Percentiles rank a stretch among this genome's conserved stretches.
Conservation (phyloP, 2,888 invertebrate species). For the Bombylius major region DNA sequence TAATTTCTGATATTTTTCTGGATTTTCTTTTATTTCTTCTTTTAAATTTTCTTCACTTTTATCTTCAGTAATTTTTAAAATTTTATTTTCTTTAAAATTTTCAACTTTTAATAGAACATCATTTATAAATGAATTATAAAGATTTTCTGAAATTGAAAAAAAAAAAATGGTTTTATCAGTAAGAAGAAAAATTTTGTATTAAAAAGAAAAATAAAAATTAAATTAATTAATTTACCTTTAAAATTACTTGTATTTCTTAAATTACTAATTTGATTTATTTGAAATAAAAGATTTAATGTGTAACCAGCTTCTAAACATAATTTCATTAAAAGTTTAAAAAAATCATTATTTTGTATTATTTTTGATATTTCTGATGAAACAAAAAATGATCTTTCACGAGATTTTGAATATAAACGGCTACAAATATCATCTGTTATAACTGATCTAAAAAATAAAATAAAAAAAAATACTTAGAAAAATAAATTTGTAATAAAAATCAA, state of each 20-base stretch:
- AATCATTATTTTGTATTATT: slow-evolving; percentile 20
- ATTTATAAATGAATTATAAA: slow-evolving; percentile 23
- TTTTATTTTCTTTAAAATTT: slow-evolving; percentile 2
- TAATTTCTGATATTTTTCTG: neutral
- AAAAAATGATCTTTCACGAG: slow-evolving; percentile 21
- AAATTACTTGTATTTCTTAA: slow-evolving; percentile 21
- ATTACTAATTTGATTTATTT: slow-evolving; percentile 27
- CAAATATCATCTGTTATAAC: slow-evolving; percentile 15
- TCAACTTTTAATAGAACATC: slow-evolving; percentile 18
- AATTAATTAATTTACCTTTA: slow-evolving; percentile 10
- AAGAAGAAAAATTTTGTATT: no score
- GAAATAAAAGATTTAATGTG: slow-evolving; percentile 27
- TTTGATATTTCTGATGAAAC: slow-evolving; percentile 19
- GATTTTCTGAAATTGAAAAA: slow-evolving; percentile 17
- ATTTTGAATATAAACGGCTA: slow-evolving; percentile 21
- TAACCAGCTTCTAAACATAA: slow-evolving; percentile 30
- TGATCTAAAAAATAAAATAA: neutral
- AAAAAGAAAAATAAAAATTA: no score
- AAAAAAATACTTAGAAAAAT: neutral
- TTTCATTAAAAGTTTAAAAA: slow-evolving; percentile 24
- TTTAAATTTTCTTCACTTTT: neutral
- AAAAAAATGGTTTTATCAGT: no score
- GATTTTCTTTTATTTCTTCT: neutral
- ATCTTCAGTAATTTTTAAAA: neutral
- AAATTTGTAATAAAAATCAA: neutral